Conservation (phyloP, 2,113 vertebrate genomes). For the Megaceryle maxima region DNA sequence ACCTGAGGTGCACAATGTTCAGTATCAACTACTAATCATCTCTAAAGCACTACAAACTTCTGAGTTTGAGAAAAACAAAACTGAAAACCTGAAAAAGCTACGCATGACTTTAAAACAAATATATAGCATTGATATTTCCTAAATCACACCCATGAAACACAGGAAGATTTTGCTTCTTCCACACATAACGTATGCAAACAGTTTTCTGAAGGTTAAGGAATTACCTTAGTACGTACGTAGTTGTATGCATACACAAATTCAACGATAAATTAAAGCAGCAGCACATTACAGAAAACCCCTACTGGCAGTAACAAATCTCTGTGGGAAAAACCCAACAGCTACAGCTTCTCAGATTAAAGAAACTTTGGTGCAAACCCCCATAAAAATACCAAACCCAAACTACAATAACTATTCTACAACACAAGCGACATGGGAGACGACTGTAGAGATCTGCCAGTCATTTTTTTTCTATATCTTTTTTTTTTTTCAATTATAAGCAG, state of each 20-base stretch:
- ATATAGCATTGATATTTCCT: neutral
- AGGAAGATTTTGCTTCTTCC: neutral
- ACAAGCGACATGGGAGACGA: neutral
- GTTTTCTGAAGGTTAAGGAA: neutral
- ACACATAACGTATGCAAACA: neutral
- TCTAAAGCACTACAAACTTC: neutral
- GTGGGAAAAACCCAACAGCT: neutral
- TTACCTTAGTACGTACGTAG: neutral
- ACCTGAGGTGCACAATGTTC: neutral
- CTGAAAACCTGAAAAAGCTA: neutral
- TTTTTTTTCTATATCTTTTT: neutral
- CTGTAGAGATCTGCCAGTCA: neutral
- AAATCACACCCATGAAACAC: neutral
- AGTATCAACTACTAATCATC: neutral
- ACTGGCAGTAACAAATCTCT: neutral
- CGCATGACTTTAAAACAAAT: neutral
- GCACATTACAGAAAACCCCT: neutral
- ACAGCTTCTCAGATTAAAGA: neutral
- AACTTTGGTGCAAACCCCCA: neutral
- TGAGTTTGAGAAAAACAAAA: neutral
- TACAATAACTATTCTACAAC: neutral
- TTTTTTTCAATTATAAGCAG: neutral
- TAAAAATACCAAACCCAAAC: neutral
- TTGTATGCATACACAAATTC: neutral
- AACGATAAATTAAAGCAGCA: neutral